A percentile compares a stretch with the other conserved stretches of the same genome.
phyloP scores from a whole-genome alignment of 2,797 vertebrate genomes.

The Podarcis lilfordi region DNA sequence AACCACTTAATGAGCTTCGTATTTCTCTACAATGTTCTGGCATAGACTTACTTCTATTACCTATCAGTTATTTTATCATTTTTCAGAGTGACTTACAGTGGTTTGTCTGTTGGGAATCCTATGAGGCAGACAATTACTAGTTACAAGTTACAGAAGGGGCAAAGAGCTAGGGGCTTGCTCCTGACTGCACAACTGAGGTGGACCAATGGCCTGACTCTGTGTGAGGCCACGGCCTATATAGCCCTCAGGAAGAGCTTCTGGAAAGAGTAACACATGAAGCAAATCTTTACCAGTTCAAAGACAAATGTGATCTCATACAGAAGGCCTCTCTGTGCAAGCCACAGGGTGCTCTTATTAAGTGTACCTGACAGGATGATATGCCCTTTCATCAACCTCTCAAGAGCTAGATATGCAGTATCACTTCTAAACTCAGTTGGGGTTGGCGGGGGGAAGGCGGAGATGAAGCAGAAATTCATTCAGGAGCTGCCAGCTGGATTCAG shows the following conservation, averaged over 20 bases:
- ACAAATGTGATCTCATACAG: neutral
- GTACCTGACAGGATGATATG: neutral
- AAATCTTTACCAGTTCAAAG: neutral
- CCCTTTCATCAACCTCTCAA: neutral
- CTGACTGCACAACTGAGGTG: too few relatives aligned
- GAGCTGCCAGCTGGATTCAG: neutral
- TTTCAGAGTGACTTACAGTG: neutral
- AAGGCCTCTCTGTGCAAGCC: neutral
- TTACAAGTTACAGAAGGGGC: neutral
- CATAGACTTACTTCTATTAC: neutral
- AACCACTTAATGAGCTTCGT: neutral
- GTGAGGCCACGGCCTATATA: neutral
- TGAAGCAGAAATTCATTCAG: neutral
- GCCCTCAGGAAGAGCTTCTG: neutral
- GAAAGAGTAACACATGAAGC: accelerated
- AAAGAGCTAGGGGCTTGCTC: neutral
- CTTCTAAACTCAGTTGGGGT: neutral
- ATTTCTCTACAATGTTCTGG: neutral
- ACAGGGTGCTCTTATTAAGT: neutral
- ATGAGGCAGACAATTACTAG: neutral
- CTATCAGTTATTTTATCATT: neutral
- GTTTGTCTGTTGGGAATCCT: neutral
- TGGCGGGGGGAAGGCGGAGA: neutral
- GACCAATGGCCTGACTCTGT: neutral
- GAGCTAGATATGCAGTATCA: neutral